A percentile compares a stretch with the other conserved stretches of the same genome.
Conservation (phyloP, 1,140 invertebrate species). For the Listronotus bonariensis region DNA sequence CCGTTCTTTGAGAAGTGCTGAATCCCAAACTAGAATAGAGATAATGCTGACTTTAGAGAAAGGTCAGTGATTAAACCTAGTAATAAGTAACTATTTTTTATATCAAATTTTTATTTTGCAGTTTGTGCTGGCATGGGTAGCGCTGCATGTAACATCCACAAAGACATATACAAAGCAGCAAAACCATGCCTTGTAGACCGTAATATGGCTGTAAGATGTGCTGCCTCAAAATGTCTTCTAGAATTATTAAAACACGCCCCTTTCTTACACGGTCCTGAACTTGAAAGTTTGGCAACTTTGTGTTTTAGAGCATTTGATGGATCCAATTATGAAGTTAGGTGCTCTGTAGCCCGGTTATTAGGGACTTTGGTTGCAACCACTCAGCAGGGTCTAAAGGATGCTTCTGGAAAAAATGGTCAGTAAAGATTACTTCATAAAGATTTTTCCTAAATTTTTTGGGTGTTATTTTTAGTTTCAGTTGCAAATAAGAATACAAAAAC, state of each 20-base stretch:
- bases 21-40: conserved; percentile 94
- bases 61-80: conserved; percentile 54
- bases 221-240: conserved; percentile 86
- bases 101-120: conserved; percentile 1
- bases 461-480: conserved; percentile 22
- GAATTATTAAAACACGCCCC: conserved; percentile 88
- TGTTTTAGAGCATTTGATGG: conserved; percentile 92
- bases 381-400: conserved; percentile 64
- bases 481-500: conserved; percentile 59
- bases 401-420: conserved; percentile 54
- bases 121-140: conserved; percentile 85
- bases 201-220: conserved; percentile 87
- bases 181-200: conserved; percentile 85
- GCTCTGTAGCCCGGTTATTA: conserved; percentile 87
- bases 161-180: conserved; percentile 90
- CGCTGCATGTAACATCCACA: conserved; percentile 84
- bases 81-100: background rate
- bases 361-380: conserved; percentile 86
- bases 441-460: background rate
- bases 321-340: conserved; percentile 93
- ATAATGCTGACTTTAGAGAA: conserved; percentile 97
- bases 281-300: conserved; percentile 86
- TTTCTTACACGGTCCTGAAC: conserved; percentile 86
- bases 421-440: conserved; percentile 1
- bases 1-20: conserved; percentile 89